phyloP scores from a whole-genome alignment of 1,140 invertebrate species.

The Cataglyphis hispanica region DNA sequence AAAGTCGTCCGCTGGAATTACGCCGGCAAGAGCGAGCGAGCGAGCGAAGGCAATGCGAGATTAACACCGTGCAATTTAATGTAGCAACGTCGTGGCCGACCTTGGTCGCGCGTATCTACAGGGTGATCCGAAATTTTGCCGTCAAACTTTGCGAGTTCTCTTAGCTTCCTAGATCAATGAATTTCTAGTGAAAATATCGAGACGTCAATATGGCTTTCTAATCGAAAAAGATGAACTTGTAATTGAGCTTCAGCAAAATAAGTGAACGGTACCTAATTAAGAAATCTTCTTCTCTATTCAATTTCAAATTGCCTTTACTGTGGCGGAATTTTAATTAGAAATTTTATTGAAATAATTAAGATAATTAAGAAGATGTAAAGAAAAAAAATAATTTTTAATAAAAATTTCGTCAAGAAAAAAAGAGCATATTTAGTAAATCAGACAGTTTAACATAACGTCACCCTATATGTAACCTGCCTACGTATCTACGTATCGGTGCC shows the following conservation, averaged over 20 bases:
- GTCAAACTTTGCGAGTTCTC: neutral
- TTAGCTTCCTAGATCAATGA: neutral
- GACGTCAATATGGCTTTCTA: neutral
- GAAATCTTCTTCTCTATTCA: neutral
- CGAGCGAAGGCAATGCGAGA: conserved; percentile 41
- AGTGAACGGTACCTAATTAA: neutral
- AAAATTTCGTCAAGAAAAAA: neutral
- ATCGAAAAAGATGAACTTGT: neutral
- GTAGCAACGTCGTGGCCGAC: conserved; percentile 38
- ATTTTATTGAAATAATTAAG: neutral
- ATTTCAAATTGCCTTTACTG: neutral
- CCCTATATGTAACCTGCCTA: conserved; percentile 6
- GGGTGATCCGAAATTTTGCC: conserved; percentile 9
- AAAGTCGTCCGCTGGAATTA: conserved; percentile 47
- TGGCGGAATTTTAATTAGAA: neutral
- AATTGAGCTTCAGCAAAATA: neutral
- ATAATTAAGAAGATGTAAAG: neutral
- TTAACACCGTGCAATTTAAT: conserved; percentile 73
- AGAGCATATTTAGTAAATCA: too few species aligned
- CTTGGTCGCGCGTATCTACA: conserved; percentile 18
- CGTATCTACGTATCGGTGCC: conserved; percentile 59
- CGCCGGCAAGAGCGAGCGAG: neutral
- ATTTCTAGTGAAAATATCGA: neutral
- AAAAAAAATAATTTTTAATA: neutral
- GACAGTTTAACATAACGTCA: neutral